Evolutionary conservation across 1,140 invertebrate species (phyloP).

Genomic region (Heliconius himera): DNA sequence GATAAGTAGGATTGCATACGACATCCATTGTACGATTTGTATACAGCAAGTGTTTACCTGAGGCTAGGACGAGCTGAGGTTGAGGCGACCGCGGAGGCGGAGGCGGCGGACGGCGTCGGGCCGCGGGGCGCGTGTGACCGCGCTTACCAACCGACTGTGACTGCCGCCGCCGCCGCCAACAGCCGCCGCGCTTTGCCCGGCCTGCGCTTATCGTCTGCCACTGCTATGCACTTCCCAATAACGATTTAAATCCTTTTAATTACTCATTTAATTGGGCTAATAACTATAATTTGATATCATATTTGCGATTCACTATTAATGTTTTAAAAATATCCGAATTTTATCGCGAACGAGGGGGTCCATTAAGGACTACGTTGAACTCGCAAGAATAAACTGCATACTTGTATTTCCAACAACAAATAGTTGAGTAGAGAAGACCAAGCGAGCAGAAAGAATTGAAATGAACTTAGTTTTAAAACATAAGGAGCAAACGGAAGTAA

Average conservation of each 20-base stretch:
- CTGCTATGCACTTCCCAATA: slow-evolving; percentile 69
- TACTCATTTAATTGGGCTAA: slow-evolving; percentile 39
- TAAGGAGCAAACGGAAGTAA: too few species aligned
- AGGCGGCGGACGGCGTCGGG: slow-evolving; percentile 55
- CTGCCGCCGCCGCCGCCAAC: slow-evolving; percentile 60
- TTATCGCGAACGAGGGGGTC: too few species aligned
- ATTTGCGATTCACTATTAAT: not conserved
- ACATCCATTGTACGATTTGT: slow-evolving; percentile 17
- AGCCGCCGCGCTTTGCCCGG: slow-evolving; percentile 46
- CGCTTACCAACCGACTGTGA: slow-evolving; percentile 67
- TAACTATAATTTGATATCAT: slow-evolving; percentile 6
- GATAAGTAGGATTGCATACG: slow-evolving; percentile 23
- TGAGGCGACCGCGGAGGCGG: slow-evolving; percentile 54
- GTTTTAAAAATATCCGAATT: not conserved
- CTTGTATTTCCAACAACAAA: too few species aligned
- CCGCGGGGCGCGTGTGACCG: slow-evolving; percentile 69
- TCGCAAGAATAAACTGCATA: too few species aligned
- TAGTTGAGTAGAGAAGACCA: too few species aligned
- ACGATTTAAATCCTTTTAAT: slow-evolving; percentile 63
- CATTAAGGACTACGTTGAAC: too few species aligned
- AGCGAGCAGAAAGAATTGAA: too few species aligned
- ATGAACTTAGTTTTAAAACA: too few species aligned
- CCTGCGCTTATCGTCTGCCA: slow-evolving; percentile 67
- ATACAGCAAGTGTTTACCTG: slow-evolving; percentile 63
- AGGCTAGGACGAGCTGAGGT: slow-evolving; percentile 48